Evolutionary conservation across 2,113 vertebrate genomes (phyloP).

Genomic region (Dromaius novaehollandiae): DNA sequence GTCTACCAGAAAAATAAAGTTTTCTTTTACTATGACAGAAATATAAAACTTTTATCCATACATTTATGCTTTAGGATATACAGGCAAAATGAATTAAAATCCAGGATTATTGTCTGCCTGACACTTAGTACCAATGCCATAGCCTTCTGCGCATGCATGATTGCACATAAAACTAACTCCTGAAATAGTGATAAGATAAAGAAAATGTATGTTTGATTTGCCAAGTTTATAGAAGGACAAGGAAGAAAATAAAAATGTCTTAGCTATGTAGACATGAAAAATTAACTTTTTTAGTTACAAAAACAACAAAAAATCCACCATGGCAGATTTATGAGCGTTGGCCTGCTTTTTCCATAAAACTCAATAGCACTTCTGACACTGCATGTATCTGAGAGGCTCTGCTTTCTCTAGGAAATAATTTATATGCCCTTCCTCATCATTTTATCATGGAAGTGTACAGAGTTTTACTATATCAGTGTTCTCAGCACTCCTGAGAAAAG

Average conservation of each 20-base stretch:
- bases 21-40: background rate
- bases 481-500: background rate
- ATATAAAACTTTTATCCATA: background rate
- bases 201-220: background rate
- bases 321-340: background rate
- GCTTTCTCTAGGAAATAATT: background rate
- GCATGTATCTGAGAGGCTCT: background rate
- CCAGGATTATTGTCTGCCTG: background rate
- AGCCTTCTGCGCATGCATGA: background rate
- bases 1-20: background rate
- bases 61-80: background rate
- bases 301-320: background rate
- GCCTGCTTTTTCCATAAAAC: background rate
- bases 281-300: background rate
- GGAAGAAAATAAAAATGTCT: background rate
- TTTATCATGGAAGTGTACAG: background rate
- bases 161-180: background rate
- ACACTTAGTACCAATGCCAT: background rate
- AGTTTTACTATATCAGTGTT: background rate
- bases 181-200: background rate
- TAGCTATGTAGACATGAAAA: background rate
- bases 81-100: background rate
- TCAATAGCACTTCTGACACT: background rate
- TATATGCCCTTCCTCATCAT: background rate
- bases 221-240: background rate